A percentile compares a stretch with the other conserved stretches of the same genome.
phyloP scores from a whole-genome alignment of 2,797 vertebrate genomes.

The Esox masquinongy region DNA sequence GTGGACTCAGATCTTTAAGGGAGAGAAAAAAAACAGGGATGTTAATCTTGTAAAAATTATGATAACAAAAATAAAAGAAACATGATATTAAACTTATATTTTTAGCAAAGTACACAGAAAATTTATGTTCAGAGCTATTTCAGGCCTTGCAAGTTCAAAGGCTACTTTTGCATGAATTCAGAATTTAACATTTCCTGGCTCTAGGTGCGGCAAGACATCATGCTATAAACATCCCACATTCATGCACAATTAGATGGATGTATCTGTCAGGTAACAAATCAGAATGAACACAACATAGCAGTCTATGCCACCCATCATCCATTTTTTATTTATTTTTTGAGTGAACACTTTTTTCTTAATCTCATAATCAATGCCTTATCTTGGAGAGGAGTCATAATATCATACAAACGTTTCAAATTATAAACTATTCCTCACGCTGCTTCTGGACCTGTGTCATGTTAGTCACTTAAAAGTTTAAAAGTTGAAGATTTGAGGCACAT shows the following conservation, averaged over 20 bases:
- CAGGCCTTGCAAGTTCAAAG: not conserved
- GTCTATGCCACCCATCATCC: not conserved
- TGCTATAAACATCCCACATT: not conserved
- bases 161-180: not conserved
- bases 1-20: slow-evolving; percentile 21
- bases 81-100: not conserved
- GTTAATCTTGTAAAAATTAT: not conserved
- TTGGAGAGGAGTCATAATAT: not conserved
- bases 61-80: slow-evolving; percentile 1
- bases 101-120: not conserved
- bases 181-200: not conserved
- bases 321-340: not conserved
- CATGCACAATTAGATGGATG: not conserved
- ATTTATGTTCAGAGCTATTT: not conserved
- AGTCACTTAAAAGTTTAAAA: not conserved
- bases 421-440: not conserved
- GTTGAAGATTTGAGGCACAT: too few species aligned
- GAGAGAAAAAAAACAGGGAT: slow-evolving; percentile 5
- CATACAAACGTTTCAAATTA: not conserved
- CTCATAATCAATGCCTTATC: not conserved
- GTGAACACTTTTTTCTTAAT: not conserved
- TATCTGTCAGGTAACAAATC: not conserved
- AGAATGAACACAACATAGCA: not conserved
- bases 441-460: not conserved
- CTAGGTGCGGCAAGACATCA: not conserved